Evolutionary conservation across 2,888 invertebrate genomes (phyloP), one percentile per base, ranked within the genome.

Genomic region (Drepana falcataria): DNA sequence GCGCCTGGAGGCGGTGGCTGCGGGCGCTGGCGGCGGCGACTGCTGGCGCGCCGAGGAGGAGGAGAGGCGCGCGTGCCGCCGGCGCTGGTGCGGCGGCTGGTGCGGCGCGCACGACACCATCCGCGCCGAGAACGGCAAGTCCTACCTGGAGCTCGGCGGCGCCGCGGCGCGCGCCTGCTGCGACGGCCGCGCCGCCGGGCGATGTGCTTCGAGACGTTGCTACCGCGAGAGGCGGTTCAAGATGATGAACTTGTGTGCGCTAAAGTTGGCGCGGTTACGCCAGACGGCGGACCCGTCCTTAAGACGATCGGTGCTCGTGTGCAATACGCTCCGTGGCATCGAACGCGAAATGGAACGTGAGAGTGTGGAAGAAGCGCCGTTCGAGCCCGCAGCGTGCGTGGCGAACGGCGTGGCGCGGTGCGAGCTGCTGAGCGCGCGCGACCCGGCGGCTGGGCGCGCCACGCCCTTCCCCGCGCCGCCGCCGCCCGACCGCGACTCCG

Each of bases 241-340:
- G 74, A 96, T 98, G 79, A 94, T 98, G 82, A 97, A 97, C 83
- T 93, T 97, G 65, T 97, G 97, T 65, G 97, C 98, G 94, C 95
- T 96, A 83, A 98, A 98, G 88, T 91, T 98, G 65, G 96, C 96
- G 76, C 93, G 96, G 71, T 95, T 96, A 75, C 93, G 97, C 55
- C 97, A 97, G 83, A 96, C 96, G 66, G 95, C 96, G 55, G 97
- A 98, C 82, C 97, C 97, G 48, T 96, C 96, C 59, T 91, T 98
- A 58, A 93, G 96, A 71, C 94, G 97, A 61, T 97, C 97, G 51
- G 98, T 98, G 78, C 94, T 98, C 60, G 97, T 98, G 74, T 97
- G 97, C 92, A 98, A 98, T 87, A 97, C 98, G 55, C 83, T 98
- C 64, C 94, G 97, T 79, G 94, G 95, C 80, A 95, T 97, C 76